A percentile compares a stretch with the other conserved stretches of the same genome.
Conservation (phyloP, 2,797 vertebrate genomes). For the Falco naumanni region DNA sequence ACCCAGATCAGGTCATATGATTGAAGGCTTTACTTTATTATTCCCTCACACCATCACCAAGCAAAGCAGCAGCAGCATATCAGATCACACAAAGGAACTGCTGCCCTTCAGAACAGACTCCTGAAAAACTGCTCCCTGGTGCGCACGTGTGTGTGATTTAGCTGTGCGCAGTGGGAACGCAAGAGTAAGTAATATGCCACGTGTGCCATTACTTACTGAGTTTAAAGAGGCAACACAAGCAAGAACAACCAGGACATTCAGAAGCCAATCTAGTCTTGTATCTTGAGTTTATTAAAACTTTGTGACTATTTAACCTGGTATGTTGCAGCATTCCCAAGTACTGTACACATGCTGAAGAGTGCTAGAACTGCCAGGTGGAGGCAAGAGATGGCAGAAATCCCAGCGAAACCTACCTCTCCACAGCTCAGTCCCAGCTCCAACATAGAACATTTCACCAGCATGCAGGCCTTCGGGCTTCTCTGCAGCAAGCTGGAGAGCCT, state of each 20-base stretch:
- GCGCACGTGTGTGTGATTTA: background rate
- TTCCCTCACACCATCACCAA: slow-evolving; percentile 18
- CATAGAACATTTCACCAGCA: background rate
- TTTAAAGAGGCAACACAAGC: background rate
- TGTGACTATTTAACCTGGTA: background rate
- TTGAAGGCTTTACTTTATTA: slow-evolving; percentile 56
- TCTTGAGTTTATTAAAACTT: background rate
- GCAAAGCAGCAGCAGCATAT: background rate
- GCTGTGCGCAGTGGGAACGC: background rate
- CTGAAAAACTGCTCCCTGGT: slow-evolving; percentile 12
- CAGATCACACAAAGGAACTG: slow-evolving; percentile 30
- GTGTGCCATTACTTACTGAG: background rate
- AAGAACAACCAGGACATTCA: background rate
- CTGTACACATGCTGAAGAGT: background rate
- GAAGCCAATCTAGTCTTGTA: background rate
- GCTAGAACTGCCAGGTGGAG: background rate
- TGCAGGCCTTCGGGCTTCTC: background rate
- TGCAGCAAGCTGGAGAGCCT: background rate
- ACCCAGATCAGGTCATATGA: slow-evolving; percentile 28
- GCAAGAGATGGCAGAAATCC: background rate
- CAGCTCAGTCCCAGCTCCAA: background rate
- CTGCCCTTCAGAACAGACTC: slow-evolving; percentile 52
- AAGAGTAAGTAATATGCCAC: background rate
- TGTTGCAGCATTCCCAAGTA: background rate
- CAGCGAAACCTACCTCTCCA: background rate